phyloP scores from a whole-genome alignment of 2,888 invertebrate species.

The Cerastis leucographa region DNA sequence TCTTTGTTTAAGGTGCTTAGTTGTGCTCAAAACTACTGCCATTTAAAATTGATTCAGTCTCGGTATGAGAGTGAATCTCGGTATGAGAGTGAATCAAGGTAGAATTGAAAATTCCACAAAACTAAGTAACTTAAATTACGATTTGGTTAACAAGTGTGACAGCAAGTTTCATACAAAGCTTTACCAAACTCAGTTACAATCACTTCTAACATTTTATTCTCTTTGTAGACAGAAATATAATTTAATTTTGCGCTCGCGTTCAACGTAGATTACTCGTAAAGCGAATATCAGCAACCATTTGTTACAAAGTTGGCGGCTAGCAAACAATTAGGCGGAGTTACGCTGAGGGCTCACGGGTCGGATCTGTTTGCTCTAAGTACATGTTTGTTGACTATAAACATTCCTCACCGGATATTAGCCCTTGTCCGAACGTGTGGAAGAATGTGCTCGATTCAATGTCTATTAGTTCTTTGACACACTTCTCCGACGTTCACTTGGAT shows the following conservation, averaged over 20 bases:
- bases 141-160: slow-evolving; percentile 3
- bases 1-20: slow-evolving; percentile 39
- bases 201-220: slow-evolving; percentile 50
- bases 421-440: slow-evolving; percentile 84
- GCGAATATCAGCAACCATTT: slow-evolving; percentile 74
- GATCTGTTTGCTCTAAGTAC: slow-evolving; percentile 82
- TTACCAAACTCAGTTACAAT: slow-evolving; percentile 26
- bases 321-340: slow-evolving; percentile 84
- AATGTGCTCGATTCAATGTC: slow-evolving; percentile 74
- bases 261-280: slow-evolving; percentile 68
- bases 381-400: slow-evolving; percentile 85
- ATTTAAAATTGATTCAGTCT: not conserved
- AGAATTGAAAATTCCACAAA: not conserved
- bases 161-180: not conserved
- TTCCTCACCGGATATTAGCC: slow-evolving; percentile 87
- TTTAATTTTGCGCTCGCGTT: slow-evolving; percentile 59
- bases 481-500: slow-evolving; percentile 46
- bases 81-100: not conserved
- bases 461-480: slow-evolving; percentile 70
- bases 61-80: no score
- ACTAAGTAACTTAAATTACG: not conserved
- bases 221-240: slow-evolving; percentile 55
- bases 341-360: slow-evolving; percentile 75
- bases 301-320: slow-evolving; percentile 78
- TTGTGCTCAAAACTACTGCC: slow-evolving; percentile 3